Evolutionary conservation across 2,888 invertebrate species (phyloP), one percentile per base, ranked within the genome.

Genomic region (Cheilosia impressa): DNA sequence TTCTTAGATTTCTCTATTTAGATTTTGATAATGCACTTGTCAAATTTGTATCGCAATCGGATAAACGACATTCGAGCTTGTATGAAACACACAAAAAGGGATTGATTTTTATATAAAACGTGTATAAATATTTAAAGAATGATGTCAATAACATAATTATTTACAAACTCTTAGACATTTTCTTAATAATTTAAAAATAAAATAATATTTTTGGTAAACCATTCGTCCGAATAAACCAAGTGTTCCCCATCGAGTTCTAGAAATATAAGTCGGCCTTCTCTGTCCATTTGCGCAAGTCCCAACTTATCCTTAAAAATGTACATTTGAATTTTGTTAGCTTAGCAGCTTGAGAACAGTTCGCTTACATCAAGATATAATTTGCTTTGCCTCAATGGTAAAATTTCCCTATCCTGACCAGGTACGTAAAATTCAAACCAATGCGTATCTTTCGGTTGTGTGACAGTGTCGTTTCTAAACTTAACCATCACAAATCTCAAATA

Each of bases 381-480:
- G 5, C 96, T 96, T 80, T 98, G 94, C 87, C 95, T 94, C 89
- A 98, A 92, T 0, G 94, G 93, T 52, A 95, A 91, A 58, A 96
- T 91, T 71, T 94, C 93, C 62, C 93, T 93, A 2, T 94, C 94
- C 91, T 98, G 97, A 1, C 98, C 97, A 0, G 96, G 95, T 83
- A 94, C 94, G 90, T 97, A 99, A 93, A 96, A 99, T 0, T 98
- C 98, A 92, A 98, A 98, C 98, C 98, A 98, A 92, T 97, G 97
- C 0, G 96, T 94, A 89, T 97, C 98, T 31, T 93, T 94, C 0
- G 99, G 99, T 88, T 96, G 94, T 0, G 99, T 98, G 93, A 98
- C 96, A 0, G 96, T 94, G 90, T 99, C 99, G 71, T 96, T 94
- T 0, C 94, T 93, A 91, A 98, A 99, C 93, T 95, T 96, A 0